Conservation (phyloP, 64 coral and sea anemone species). For the Stichodactyla mertensii region DNA sequence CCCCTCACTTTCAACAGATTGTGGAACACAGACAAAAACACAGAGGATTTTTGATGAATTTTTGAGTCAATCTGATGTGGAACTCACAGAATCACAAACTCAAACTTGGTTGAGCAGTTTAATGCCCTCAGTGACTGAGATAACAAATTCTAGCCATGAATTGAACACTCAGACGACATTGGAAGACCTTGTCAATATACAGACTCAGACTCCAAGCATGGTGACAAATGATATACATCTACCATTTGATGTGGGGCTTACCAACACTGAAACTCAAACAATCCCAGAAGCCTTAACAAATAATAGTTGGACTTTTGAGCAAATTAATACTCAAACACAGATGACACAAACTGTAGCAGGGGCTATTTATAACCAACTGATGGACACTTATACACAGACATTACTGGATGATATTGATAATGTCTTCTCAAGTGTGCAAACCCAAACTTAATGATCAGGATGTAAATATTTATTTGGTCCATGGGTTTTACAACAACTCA, state of each 20-base stretch:
- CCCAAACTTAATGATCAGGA: conserved; percentile 38
- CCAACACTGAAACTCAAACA: conserved; percentile 79
- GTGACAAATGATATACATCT: conserved; percentile 47
- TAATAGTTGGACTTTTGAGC: conserved; percentile 31
- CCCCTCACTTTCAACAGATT: conserved; percentile 59
- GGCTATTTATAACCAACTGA: conserved; percentile 13
- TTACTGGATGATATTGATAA: conserved; percentile 18
- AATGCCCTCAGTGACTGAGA: not conserved
- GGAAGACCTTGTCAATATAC: conserved; percentile 82
- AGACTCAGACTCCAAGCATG: conserved; percentile 71
- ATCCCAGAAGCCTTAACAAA: conserved; percentile 62
- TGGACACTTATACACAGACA: conserved; percentile 52
- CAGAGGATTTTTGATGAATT: conserved; percentile 71
- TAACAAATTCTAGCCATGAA: not conserved
- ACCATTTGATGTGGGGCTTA: conserved; percentile 45
- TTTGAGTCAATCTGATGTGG: conserved; percentile 52
- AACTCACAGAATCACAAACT: conserved; percentile 77
- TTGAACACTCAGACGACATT: conserved; percentile 16
- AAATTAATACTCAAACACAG: conserved; percentile 67
- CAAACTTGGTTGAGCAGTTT: conserved; percentile 73
- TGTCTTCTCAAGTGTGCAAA: conserved; percentile 45
- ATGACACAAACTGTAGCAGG: conserved; percentile 13
- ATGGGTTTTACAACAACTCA: too few species aligned
- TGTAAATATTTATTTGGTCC: not conserved
- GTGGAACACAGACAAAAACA: conserved; percentile 79